phyloP scores from a whole-genome alignment of 2,888 invertebrate species.

The Drosophila phalerata region DNA sequence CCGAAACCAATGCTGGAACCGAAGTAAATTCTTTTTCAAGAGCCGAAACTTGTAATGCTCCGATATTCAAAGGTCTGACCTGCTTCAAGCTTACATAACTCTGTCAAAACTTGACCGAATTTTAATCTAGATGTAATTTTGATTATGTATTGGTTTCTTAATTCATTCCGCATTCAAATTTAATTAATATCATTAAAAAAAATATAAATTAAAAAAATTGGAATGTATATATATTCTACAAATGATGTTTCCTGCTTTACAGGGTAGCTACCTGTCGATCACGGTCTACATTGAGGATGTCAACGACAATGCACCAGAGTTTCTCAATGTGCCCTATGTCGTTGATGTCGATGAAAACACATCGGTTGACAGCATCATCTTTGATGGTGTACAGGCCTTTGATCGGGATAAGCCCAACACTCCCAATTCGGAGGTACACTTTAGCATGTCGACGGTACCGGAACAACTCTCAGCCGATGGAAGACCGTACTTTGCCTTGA shows the following conservation, averaged over 20 bases:
- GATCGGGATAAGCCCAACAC: constrained; percentile 95
- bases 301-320: constrained; percentile 93
- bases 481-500: constrained; percentile 89
- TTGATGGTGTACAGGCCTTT: constrained; percentile 92
- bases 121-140: too few species aligned
- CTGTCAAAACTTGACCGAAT: too few species aligned
- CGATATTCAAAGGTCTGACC: too few species aligned
- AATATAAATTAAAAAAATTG: too few species aligned
- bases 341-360: constrained; percentile 93
- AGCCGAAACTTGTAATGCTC: too few species aligned
- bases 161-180: too few species aligned
- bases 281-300: constrained; percentile 96
- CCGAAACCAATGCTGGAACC: neutral
- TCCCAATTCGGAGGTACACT: constrained; percentile 94
- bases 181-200: too few species aligned
- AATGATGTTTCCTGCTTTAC: too few species aligned
- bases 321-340: constrained; percentile 92
- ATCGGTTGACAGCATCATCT: constrained; percentile 91
- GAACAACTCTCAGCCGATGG: constrained; percentile 82
- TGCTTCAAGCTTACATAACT: too few species aligned
- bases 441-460: constrained; percentile 89
- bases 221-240: too few species aligned
- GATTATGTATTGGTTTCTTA: too few species aligned
- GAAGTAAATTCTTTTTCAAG: too few species aligned
- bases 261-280: constrained; percentile 94